Base-by-base conservation (phyloP, 2,797 vertebrate genomes). In the Falco naumanni region DNA sequence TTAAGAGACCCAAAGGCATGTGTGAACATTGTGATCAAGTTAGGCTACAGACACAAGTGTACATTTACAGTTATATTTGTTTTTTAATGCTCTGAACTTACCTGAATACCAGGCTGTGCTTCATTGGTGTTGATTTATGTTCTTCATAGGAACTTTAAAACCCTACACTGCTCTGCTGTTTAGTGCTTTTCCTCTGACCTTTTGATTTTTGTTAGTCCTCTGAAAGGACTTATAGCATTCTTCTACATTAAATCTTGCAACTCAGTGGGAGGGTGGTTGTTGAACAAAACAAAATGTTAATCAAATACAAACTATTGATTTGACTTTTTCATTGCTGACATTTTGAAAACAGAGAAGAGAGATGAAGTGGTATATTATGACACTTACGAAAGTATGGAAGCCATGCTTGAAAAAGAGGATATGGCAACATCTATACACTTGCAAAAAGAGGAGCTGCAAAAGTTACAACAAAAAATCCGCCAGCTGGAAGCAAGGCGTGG, bases 321-420 rank as follows among this genome's bases (percentile, higher is more conserved):
- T 70, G 5, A 41, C 53, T 90, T 84, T 84, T 91, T 86, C 8
- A 7, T 88, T 94, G 51, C n/a, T 93, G 84, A 33, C 25, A 20
- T 89, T 89, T 75, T 93, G 95, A 68, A 96, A 87, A 72, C 98
- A 99, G 99, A 99, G 97, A 98, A 98, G 90, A 99, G 99, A 98
- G 99, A 99, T 74, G 99, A 99, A 97, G 99, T 99, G 81, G 99
- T 99, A 2, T 99, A 99, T 96, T 99, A 99, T 26, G 99, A 99
- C 86, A 98, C 99, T 75, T 99, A 99, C 0, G 99, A 99, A 98
- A 99, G 99, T 97, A 99, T 99, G 69, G 99, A 99, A 77, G 99
- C 99, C 94, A 99, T 99, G 99, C 98, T 98, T 95, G 98, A 98
- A 72, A 98, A 98, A 11, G 99, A 99, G 21, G 98, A 99, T 72